Evolutionary conservation across 2,888 invertebrate genomes (phyloP).

Genomic region (Limnephilus marmoratus): DNA sequence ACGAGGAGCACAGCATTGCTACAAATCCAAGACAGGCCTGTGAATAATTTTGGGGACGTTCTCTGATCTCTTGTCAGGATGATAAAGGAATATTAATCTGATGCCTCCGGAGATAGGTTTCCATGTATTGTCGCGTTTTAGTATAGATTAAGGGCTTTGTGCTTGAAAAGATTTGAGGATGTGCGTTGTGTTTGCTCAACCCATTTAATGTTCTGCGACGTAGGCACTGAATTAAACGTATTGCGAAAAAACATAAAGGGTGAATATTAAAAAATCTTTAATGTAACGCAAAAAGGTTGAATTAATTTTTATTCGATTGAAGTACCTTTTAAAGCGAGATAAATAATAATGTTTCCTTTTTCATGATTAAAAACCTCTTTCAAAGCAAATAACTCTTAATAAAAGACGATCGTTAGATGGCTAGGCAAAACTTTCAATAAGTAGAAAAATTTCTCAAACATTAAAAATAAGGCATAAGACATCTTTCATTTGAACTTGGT

Average conservation of each 20-base stretch:
- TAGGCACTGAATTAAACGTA: not conserved
- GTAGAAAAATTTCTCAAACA: not conserved
- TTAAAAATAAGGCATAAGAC: not conserved
- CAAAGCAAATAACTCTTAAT: not conserved
- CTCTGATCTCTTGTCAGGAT: conserved; percentile 48
- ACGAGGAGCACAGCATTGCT: conserved; percentile 32
- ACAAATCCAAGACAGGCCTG: conserved; percentile 42
- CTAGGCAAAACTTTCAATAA: not conserved
- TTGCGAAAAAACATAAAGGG: not conserved
- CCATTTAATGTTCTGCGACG: not conserved
- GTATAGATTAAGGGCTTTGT: conserved; percentile 2
- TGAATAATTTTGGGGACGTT: conserved; percentile 61
- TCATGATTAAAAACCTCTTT: not conserved
- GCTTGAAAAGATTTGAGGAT: not conserved
- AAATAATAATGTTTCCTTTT: not conserved
- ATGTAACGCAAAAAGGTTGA: not conserved
- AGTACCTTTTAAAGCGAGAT: not conserved
- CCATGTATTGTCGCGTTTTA: conserved; percentile 17
- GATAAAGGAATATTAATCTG: conserved; percentile 59
- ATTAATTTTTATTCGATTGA: not conserved
- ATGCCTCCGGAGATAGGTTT: not conserved
- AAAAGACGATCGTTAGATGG: not conserved
- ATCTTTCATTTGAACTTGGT: not conserved
- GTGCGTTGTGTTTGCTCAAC: not conserved
- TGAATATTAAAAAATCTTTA: not conserved